A percentile compares a stretch with the other conserved stretches of the same genome.
phyloP scores from a whole-genome alignment of 2,113 vertebrate species.

The Entomyzon cyanotis region DNA sequence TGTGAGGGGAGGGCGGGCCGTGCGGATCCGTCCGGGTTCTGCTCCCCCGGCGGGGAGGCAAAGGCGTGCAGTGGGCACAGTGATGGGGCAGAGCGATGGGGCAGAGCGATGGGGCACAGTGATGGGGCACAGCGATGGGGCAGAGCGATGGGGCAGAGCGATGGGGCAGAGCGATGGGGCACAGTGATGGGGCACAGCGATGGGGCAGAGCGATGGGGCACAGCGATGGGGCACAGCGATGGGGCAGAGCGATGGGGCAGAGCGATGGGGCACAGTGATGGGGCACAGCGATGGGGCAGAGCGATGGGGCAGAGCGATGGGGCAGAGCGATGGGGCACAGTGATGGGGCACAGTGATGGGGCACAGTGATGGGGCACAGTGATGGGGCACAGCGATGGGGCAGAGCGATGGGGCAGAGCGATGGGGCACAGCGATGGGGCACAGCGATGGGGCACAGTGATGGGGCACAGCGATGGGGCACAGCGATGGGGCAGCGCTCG shows the following conservation, averaged over 20 bases:
- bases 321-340: rapidly evolving
- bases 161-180: rapidly evolving
- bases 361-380: too few relatives aligned
- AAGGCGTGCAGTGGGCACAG: rapidly evolving
- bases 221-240: rapidly evolving
- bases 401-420: rapidly evolving
- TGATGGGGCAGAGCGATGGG: rapidly evolving
- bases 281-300: rapidly evolving
- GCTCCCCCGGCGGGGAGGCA: rapidly evolving
- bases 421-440: rapidly evolving
- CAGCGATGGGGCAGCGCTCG: rapidly evolving
- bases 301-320: rapidly evolving
- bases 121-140: rapidly evolving
- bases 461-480: too few relatives aligned
- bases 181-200: rapidly evolving
- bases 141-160: rapidly evolving
- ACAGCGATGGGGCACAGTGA: rapidly evolving
- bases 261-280: rapidly evolving
- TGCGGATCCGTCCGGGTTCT: rapidly evolving
- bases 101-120: rapidly evolving
- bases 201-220: rapidly evolving
- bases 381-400: rapidly evolving
- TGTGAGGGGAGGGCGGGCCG: background rate
- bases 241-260: background rate
- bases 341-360: too few relatives aligned